Evolutionary conservation across 2,888 invertebrate species (phyloP).

Genomic region (Adelognathus sp.): DNA sequence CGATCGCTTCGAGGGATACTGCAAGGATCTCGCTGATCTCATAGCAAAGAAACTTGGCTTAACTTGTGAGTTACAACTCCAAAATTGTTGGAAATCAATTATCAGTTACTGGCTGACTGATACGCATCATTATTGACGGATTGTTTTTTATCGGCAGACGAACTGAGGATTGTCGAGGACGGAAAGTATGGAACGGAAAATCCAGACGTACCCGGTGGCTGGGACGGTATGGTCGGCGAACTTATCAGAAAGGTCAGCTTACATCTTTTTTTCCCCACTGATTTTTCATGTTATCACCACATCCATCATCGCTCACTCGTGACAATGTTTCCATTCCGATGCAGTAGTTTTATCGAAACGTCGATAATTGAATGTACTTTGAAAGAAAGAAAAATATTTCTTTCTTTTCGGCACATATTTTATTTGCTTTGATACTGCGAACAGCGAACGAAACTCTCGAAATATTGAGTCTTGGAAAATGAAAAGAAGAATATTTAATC

Average conservation of each 20-base stretch:
- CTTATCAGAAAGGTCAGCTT: constrained; percentile 90
- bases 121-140: neutral
- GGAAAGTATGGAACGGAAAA: constrained; percentile 92
- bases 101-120: neutral
- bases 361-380: neutral
- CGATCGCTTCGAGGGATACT: constrained; percentile 94
- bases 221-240: constrained; percentile 95
- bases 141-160: constrained; percentile 84
- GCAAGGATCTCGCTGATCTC: constrained; percentile 93
- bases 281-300: neutral
- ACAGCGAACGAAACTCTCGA: neutral
- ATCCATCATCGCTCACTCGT: neutral
- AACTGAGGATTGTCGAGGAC: constrained; percentile 92
- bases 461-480: neutral
- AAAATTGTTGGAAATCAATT: neutral
- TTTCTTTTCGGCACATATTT: neutral
- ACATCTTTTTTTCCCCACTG: constrained; percentile 39
- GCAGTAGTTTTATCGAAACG: no score
- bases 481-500: neutral
- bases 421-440: neutral
- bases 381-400: neutral
- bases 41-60: constrained; percentile 91
- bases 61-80: constrained; percentile 86
- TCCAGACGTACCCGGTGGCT: constrained; percentile 88
- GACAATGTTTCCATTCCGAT: neutral